Evolutionary conservation across 2,888 invertebrate genomes (phyloP), one percentile per base, ranked within the genome.

Genomic region (Micoletzkya japonica): DNA sequence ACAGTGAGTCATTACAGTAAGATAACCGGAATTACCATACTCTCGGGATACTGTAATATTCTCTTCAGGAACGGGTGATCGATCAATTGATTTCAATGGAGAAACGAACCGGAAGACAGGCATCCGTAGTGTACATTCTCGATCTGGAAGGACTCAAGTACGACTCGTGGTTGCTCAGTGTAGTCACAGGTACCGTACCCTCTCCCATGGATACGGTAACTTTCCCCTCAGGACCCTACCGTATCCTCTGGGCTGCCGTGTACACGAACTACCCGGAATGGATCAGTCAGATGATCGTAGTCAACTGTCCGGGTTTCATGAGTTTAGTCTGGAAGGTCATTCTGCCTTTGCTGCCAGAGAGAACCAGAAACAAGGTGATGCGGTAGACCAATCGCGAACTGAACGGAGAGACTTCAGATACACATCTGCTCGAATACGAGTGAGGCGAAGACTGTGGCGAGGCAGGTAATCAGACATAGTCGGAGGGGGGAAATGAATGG

Each of bases 191-290:
- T 73, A 10, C 10, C 44, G 44, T 14, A 44, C 20, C n/a, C n/a
- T n/a, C n/a, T n/a, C n/a, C n/a, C n/a, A n/a, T n/a, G n/a, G n/a
- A n/a, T n/a, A n/a, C n/a, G 10, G 10, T 14, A 10, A 10, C 4
- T 17, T 4, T 20, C 34, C 44, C 3, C 17, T 4, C 37, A 60
- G 80, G 82, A 50, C 82, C 82, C 4, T 81, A 80, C 67, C 73
- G 80, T 14, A 79, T 81, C 26, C 73, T 82, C 6, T 82, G 82
- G 82, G 79, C 78, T 17, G 74, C 76, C 1, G 79, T 81, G 4
- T 79, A 79, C 70, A 78, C 76, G 1, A 80, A 80, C 39, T 82
- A 79, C 64, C 82, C 82, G 3, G 82, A 82, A 70, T 79, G 79
- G 81, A 77, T 82, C 59, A 73, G 71, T 52, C 73, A 75, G n/a